Evolutionary conservation across 2,888 invertebrate genomes (phyloP).

Genomic region (Agrenia bidenticulata): DNA sequence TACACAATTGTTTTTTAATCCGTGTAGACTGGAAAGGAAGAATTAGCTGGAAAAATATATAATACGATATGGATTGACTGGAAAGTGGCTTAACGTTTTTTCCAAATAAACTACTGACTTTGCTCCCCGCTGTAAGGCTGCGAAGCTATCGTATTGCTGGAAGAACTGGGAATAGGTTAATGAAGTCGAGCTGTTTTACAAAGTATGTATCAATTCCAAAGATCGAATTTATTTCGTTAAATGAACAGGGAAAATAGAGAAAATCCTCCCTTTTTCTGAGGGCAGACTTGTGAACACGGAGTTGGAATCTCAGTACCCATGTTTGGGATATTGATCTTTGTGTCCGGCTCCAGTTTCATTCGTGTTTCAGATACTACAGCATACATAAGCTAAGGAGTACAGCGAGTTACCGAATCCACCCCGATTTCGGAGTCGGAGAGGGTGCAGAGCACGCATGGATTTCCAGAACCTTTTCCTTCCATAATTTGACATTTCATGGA

Average conservation of each 20-base stretch:
- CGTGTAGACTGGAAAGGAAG: no score
- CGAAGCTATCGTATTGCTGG: neutral
- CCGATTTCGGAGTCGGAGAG: conserved; percentile 11
- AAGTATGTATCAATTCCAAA: neutral
- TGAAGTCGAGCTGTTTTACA: neutral
- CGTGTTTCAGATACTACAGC: neutral
- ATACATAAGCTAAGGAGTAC: no score
- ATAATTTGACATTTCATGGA: no score
- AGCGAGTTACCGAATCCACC: neutral
- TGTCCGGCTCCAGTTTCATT: conserved; percentile 19
- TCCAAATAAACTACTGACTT: no score
- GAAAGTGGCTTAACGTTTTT: no score
- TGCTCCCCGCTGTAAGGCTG: no score
- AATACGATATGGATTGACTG: no score
- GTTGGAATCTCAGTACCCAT: conserved; percentile 7
- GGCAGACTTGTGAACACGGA: neutral
- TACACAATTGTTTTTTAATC: no score
- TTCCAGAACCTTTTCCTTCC: no score
- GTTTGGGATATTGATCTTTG: conserved; percentile 16
- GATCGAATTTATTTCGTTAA: neutral
- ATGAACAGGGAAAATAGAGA: conserved; percentile 3
- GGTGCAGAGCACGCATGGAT: conserved; percentile 5
- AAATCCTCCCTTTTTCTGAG: neutral
- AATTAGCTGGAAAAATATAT: no score
- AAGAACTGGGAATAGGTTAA: neutral